Evolutionary conservation across 2,888 invertebrate species (phyloP).

Genomic region (Phaedon cochleariae): DNA sequence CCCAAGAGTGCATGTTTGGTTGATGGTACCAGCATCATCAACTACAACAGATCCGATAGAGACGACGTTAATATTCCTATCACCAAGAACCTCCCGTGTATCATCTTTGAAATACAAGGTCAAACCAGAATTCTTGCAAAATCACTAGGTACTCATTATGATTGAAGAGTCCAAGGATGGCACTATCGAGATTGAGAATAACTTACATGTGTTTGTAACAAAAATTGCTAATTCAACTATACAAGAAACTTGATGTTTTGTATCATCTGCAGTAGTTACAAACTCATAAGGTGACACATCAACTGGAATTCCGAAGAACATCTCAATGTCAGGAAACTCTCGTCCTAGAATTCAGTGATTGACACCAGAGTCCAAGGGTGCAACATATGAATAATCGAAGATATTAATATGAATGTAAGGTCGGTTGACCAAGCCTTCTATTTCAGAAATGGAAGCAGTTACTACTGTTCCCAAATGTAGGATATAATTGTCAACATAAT

Average conservation of each 20-base stretch:
- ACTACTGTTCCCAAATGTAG: neutral
- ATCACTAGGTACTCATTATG: constrained; percentile 25
- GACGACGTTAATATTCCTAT: neutral
- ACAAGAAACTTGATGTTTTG: constrained; percentile 5
- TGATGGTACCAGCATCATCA: neutral
- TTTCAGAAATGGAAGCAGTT: constrained; percentile 6
- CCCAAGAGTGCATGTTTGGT: neutral
- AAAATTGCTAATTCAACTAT: constrained; percentile 13
- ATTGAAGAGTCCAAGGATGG: constrained; percentile 15
- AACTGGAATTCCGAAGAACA: neutral
- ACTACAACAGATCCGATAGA: neutral
- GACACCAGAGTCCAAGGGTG: constrained; percentile 17
- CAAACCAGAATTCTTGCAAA: constrained; percentile 18
- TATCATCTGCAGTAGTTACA: constrained; percentile 22
- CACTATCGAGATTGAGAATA: constrained; percentile 14
- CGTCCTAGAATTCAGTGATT: constrained; percentile 13
- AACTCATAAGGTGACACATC: neutral
- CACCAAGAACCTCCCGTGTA: constrained; percentile 5
- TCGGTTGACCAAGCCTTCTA: constrained; percentile 10
- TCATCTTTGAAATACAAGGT: constrained; percentile 14
- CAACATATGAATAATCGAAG: constrained; percentile 7
- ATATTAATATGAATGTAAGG: constrained; percentile 12
- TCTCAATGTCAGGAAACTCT: neutral
- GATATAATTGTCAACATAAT: neutral
- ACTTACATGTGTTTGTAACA: neutral